A percentile compares a stretch with the other conserved stretches of the same genome.
Conservation (phyloP, 2,888 invertebrate genomes). For the Argynnis bischoffii region DNA sequence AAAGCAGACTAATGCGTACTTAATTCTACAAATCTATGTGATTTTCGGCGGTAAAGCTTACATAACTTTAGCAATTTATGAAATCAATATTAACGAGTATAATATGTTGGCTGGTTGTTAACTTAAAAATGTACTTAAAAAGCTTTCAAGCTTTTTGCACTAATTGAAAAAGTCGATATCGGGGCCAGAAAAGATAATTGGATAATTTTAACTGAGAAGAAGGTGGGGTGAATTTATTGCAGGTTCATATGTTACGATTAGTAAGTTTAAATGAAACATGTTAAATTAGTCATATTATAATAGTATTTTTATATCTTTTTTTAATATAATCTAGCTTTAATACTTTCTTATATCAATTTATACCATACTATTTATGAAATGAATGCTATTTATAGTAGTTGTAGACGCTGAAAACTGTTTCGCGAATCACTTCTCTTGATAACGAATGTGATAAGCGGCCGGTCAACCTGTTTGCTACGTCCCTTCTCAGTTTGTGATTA, state of each 20-base stretch:
- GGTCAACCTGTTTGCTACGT: conserved; percentile 36
- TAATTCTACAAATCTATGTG: conserved; percentile 3
- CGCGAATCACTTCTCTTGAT: conserved; percentile 38
- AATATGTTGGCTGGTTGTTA: neutral
- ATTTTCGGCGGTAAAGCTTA: conserved; percentile 10
- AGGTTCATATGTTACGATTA: too few species aligned
- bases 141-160: conserved; percentile 9
- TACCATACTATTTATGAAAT: neutral
- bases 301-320: too few species aligned
- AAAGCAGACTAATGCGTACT: conserved; percentile 12
- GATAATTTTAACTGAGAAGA: conserved; percentile 8
- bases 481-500: conserved; percentile 24
- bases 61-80: conserved; percentile 5
- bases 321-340: too few species aligned
- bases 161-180: conserved; percentile 17
- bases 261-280: neutral
- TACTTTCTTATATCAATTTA: too few species aligned
- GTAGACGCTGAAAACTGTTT: conserved; percentile 30
- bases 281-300: too few species aligned
- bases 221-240: neutral
- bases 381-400: neutral
- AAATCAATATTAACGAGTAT: conserved; percentile 4
- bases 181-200: conserved; percentile 16
- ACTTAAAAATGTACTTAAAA: conserved; percentile 11
- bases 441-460: conserved; percentile 38